phyloP scores from a whole-genome alignment of 2,888 invertebrate genomes.

The Unio pictorum region DNA sequence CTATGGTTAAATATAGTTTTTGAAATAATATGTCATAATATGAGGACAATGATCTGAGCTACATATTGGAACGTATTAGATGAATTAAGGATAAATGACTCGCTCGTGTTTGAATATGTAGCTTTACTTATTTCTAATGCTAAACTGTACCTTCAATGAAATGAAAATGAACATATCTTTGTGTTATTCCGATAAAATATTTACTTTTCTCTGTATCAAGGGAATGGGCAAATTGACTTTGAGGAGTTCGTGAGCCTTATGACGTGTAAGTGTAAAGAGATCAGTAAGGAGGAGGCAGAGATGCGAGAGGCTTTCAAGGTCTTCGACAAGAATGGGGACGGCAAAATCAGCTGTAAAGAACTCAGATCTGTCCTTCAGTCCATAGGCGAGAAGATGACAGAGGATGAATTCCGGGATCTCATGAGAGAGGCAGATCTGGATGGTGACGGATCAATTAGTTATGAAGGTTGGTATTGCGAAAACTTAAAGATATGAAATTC shows the following conservation, averaged over 20 bases:
- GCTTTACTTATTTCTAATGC: too few species aligned
- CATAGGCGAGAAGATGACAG: conserved; percentile 29
- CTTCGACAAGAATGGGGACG: conserved; percentile 32
- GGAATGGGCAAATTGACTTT: conserved; percentile 31
- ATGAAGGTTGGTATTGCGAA: conserved; percentile 15
- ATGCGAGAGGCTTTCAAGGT: conserved; percentile 30
- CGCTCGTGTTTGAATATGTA: too few species aligned
- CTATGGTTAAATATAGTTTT: too few species aligned
- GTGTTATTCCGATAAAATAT: too few species aligned
- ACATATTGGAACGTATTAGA: too few species aligned
- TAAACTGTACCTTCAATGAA: too few species aligned
- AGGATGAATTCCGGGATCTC: conserved; percentile 24
- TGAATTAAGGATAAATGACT: too few species aligned
- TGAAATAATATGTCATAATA: too few species aligned
- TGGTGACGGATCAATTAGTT: conserved; percentile 30
- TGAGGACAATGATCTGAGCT: too few species aligned
- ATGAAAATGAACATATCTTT: too few species aligned
- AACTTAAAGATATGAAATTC: too few species aligned
- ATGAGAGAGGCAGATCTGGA: conserved; percentile 30
- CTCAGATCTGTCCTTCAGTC: conserved; percentile 25
- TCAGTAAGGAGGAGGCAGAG: conserved; percentile 26
- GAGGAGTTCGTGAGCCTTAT: conserved; percentile 30
- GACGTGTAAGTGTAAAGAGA: conserved; percentile 23
- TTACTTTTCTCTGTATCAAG: conserved; percentile 8
- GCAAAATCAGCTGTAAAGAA: conserved; percentile 30